Base-by-base conservation (phyloP, 2,888 invertebrate species). In the Sicus ferrugineus region DNA sequence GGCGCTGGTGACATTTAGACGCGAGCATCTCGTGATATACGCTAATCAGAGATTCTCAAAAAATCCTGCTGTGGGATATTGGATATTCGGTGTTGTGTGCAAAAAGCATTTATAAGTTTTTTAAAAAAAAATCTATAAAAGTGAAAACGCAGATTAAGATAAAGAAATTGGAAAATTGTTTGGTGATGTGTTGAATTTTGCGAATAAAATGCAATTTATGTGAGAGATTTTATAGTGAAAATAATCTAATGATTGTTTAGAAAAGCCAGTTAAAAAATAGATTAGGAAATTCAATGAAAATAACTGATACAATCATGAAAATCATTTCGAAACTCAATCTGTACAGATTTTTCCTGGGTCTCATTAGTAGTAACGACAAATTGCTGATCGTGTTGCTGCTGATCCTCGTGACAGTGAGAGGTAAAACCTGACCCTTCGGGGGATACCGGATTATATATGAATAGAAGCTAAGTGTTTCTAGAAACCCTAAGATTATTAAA, bases 301-400 rank as follows among this genome's bases (percentile, higher is more conserved):
- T 42, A 9, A n/a, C n/a, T 1, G 50, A 61, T 38, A 46, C 16
- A 42, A 42, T 52, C 7, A 73, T 73, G 72, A 72, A 66, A 61
- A 58, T 70, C 21, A 48, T 75, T 68, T 75, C 77, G 19, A 78
- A 78, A 72, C 74, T 76, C n/a, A 77, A 77, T 73, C 65, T 75
- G 9, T 75, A 77, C 71, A 73, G 75, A 67, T 76, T 72, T 71
- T 72, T 69, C 67, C 72, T 76, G 75, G 74, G 76, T 58, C 70
- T 75, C 54, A 73, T 75, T 71, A 76, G 75, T 71, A 77, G 79
- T 68, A 78, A 81, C 78, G 83, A 79, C 30, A 82, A 79, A 77
- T 82, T 84, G 81, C 75, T 80, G 76, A 80, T 83, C 75, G 76
- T 77, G 34, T 50, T 82, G 50, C 73, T 83, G 46, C 70, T 80